Conservation (phyloP, 2,888 invertebrate genomes). For the Lissocephala sabroskyi region DNA sequence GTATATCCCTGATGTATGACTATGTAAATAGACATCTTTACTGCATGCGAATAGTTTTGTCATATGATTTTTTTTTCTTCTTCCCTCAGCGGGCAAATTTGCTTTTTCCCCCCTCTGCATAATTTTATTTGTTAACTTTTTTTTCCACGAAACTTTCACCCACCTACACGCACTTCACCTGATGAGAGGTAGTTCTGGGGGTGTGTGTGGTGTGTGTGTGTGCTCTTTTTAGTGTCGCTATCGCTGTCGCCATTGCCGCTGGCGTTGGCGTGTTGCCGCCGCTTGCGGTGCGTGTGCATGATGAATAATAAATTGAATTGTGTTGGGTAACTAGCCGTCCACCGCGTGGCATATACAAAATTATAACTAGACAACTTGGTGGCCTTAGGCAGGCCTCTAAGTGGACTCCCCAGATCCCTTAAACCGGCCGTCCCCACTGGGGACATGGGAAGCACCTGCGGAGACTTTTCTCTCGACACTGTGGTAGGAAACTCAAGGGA, state of each 20-base stretch:
- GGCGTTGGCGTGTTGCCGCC: not conserved
- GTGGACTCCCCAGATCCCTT: no score
- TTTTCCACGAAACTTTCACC: not conserved
- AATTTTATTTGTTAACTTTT: slow-evolving; percentile 55
- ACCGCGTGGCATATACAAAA: no score
- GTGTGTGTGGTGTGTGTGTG: no score
- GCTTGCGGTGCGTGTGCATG: not conserved
- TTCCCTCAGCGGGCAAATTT: slow-evolving; percentile 22
- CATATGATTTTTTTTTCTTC: slow-evolving; percentile 34
- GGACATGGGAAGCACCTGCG: no score
- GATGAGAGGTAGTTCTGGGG: no score
- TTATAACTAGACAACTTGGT: no score
- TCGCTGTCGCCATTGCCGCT: not conserved
- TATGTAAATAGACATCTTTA: slow-evolving; percentile 58
- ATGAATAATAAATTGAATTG: slow-evolving; percentile 5
- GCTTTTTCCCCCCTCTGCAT: slow-evolving; percentile 38
- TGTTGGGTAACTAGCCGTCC: not conserved
- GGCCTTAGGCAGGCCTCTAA: no score
- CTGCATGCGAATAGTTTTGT: slow-evolving; percentile 54
- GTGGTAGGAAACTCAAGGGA: no score
- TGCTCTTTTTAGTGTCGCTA: not conserved
- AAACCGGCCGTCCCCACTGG: no score
- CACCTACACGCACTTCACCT: no score
- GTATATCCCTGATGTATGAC: slow-evolving; percentile 45
- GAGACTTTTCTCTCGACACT: no score